These are phyloP conservation scores for Ctena decussata DNA, from an alignment of 2,888 invertebrate species.

Conservation along the genomic window DNA sequence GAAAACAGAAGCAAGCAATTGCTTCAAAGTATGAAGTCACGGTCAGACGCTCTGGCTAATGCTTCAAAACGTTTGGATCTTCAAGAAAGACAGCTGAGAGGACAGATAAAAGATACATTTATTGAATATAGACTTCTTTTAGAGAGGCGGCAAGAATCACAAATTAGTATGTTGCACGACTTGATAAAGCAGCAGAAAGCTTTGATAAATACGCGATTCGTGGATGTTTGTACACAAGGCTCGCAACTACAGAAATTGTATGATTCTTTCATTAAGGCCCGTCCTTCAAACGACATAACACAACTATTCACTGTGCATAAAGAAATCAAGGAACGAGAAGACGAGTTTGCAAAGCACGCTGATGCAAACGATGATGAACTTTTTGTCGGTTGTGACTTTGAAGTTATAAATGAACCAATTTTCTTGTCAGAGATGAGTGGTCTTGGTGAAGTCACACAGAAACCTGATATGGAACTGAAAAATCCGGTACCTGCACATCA, in stretches of 20 bases:
- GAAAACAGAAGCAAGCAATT: slow-evolving; percentile 74
- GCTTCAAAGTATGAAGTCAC: slow-evolving; percentile 76
- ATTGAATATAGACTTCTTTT: slow-evolving; percentile 81
- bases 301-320: slow-evolving; percentile 79
- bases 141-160: slow-evolving; percentile 80
- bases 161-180: slow-evolving; percentile 74
- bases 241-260: slow-evolving; percentile 78
- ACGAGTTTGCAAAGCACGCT: slow-evolving; percentile 72
- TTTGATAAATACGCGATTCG: slow-evolving; percentile 76
- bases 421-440: slow-evolving; percentile 81
- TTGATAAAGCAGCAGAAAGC: slow-evolving; percentile 78
- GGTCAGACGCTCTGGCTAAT: slow-evolving; percentile 80
- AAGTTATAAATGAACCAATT: slow-evolving; percentile 76
- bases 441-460: slow-evolving; percentile 77
- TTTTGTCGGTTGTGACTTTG: slow-evolving; percentile 76
- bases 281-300: slow-evolving; percentile 77
- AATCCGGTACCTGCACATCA: slow-evolving; percentile 77
- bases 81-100: slow-evolving; percentile 76
- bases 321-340: slow-evolving; percentile 78
- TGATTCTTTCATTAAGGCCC: slow-evolving; percentile 76
- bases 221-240: slow-evolving; percentile 78
- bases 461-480: slow-evolving; percentile 72
- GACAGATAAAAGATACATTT: slow-evolving; percentile 81
- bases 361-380: slow-evolving; percentile 77
- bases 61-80: slow-evolving; percentile 82